Base-by-base conservation (phyloP, 2,113 vertebrate species). In the Calyptommatus sinebrachiatus region DNA sequence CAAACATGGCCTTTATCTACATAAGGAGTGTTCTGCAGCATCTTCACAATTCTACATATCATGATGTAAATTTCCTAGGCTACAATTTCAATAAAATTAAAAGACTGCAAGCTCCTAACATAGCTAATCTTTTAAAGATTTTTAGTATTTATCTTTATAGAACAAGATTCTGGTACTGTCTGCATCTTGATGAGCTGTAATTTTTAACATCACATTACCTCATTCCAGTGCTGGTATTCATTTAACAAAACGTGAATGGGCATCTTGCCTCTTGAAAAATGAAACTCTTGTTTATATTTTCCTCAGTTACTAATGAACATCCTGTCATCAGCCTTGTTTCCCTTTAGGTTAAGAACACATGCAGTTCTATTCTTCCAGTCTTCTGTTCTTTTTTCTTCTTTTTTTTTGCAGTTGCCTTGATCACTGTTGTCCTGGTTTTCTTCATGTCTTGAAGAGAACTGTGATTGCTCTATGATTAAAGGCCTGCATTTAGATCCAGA, bases 281-380 rank as follows among this genome's bases (percentile, higher is more conserved):
- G 53, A 76, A 76, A 62, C 66, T 61, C n/a, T 74, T 68, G 53
- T 81, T 81, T 75, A 69, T 31, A 35, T 68, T 81, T 61, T 45
- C 77, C 31, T 70, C 50, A 70, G 66, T 69, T 31, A 24, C 77
- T 78, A 71, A 78, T 61, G 67, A 61, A 78, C 31, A 71, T 78
- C 77, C 67, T 71, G 53, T 76, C 73, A 62, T 76, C 79, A 81
- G 28, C 57, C n/a, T 69, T 22, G 53, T 76, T 81, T 76, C 73
- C 73, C 46, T 67, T 76, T 71, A 14, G 26, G 77, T 70, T 70
- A 76, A 62, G 73, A 62, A 68, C 62, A 76, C 53, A 76, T 76
- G 79, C 21, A 29, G 11, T 69, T 57, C n/a, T 24, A 60, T 45
- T n/a, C n/a, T n/a, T n/a, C 29, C 57, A 29, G 50, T 63, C 41